These are phyloP conservation scores for Neolamprologus devosi DNA, from an alignment of 2,113 vertebrate genomes.

Conservation along the genomic window DNA sequence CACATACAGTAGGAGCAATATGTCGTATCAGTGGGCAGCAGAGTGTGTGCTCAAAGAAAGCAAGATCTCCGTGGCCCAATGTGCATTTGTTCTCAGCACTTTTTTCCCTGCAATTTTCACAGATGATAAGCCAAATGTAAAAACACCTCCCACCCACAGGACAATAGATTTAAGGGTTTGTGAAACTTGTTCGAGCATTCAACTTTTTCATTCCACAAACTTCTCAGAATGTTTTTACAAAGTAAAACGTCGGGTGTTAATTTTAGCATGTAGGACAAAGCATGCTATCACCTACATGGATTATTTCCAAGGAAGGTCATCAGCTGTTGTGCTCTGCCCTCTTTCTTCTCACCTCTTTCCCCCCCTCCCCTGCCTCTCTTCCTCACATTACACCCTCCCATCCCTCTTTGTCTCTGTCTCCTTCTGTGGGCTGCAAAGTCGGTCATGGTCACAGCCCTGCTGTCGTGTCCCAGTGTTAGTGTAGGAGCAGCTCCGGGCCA, in stretches of 20 bases:
- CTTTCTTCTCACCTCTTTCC: constrained; percentile 10
- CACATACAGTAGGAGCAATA: constrained; percentile 8
- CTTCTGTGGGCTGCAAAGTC: constrained; percentile 64
- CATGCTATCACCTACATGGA: constrained; percentile 42
- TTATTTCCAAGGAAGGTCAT: constrained; percentile 60
- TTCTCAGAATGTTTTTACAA: constrained; percentile 17
- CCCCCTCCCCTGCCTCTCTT: constrained; percentile 5
- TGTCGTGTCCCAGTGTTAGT: constrained; percentile 41
- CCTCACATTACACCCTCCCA: constrained; percentile 28
- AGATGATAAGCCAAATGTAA: constrained; percentile 51
- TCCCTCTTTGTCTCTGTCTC: constrained; percentile 58
- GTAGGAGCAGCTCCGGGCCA: constrained; percentile 36
- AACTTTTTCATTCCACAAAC: constrained; percentile 8
- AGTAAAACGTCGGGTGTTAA: constrained; percentile 32
- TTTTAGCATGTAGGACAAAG: constrained; percentile 66
- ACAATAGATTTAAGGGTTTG: constrained; percentile 23
- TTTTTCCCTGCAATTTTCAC: constrained; percentile 26
- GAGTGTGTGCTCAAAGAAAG: constrained; percentile 41
- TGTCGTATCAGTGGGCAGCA: constrained; percentile 50
- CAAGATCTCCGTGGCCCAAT: constrained; percentile 30
- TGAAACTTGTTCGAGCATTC: constrained; percentile 20
- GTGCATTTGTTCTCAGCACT: constrained; percentile 48
- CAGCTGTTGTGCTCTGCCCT: constrained; percentile 36
- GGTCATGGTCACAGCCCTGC: constrained; percentile 68
- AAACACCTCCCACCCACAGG: constrained; percentile 22